Evolutionary conservation across 2,888 invertebrate genomes (phyloP).

Genomic region (Matsumyia berberina): DNA sequence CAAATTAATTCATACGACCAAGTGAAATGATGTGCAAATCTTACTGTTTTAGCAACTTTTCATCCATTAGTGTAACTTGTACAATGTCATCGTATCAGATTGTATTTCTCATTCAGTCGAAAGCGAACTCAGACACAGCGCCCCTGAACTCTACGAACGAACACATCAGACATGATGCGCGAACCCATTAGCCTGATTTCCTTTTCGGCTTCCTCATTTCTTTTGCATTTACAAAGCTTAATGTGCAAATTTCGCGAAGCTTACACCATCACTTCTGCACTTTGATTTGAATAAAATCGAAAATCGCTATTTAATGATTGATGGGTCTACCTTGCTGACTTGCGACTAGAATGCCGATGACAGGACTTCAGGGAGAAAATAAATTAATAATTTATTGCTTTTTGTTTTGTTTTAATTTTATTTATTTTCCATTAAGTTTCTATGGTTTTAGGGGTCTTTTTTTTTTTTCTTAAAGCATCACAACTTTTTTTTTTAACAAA

Average conservation of each 20-base stretch:
- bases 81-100: slow-evolving; percentile 7
- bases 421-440: no score
- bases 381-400: no score
- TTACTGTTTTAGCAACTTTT: no score
- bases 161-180: background rate
- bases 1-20: no score
- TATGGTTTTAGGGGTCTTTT: no score
- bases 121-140: slow-evolving; percentile 13
- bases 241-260: slow-evolving; percentile 4
- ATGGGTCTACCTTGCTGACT: background rate
- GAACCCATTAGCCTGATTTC: slow-evolving; percentile 20
- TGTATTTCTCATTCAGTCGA: background rate
- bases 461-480: no score
- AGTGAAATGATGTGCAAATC: no score
- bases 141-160: slow-evolving; percentile 11
- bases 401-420: no score
- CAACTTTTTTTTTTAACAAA: no score
- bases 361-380: no score
- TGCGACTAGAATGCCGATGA: no score
- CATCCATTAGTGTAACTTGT: background rate
- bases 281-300: slow-evolving; percentile 2
- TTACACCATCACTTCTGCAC: slow-evolving; percentile 6
- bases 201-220: background rate
- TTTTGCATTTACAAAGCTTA: slow-evolving; percentile 21
- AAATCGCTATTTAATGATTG: background rate